phyloP scores from a whole-genome alignment of 2,888 invertebrate species.

The Drosophila infuscata region DNA sequence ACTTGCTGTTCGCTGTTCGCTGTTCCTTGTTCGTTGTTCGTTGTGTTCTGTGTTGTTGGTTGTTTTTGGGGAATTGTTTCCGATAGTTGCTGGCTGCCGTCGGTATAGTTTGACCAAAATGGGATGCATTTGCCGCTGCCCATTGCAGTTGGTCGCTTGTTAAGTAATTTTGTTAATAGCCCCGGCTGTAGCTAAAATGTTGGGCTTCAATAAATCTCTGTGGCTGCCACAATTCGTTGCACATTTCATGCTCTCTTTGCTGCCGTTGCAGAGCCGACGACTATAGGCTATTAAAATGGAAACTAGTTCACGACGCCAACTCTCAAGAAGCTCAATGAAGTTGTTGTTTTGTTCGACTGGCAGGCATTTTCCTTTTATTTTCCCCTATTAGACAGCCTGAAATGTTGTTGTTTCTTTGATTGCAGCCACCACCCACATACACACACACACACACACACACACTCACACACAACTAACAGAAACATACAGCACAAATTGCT shows the following conservation, averaged over 20 bases:
- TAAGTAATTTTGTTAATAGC: conserved; percentile 80
- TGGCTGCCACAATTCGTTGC: conserved; percentile 79
- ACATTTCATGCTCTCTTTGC: conserved; percentile 80
- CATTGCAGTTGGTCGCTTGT: conserved; percentile 74
- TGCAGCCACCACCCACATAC: conserved; percentile 37
- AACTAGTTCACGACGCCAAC: conserved; percentile 67
- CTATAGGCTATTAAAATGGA: conserved; percentile 68
- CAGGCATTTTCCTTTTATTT: conserved; percentile 15
- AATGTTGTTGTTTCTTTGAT: neutral
- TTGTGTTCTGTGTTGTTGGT: conserved; percentile 3
- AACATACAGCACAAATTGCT: conserved; percentile 57
- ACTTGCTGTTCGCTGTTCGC: conserved; percentile 18
- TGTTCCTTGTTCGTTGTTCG: conserved; percentile 19
- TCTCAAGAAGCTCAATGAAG: conserved; percentile 66
- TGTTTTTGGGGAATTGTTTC: conserved; percentile 18
- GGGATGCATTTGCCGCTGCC: conserved; percentile 58
- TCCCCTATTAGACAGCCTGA: neutral
- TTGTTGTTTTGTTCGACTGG: conserved; percentile 37
- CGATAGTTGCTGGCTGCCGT: conserved; percentile 26
- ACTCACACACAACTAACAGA: conserved; percentile 22
- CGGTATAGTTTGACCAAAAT: conserved; percentile 51
- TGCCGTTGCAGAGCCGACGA: conserved; percentile 26
- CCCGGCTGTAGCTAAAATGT: conserved; percentile 18
- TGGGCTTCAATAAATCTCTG: conserved; percentile 77
- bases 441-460: conserved; percentile 35